Evolutionary conservation across 2,113 vertebrate species (phyloP).

Genomic region (Albula goreensis): DNA sequence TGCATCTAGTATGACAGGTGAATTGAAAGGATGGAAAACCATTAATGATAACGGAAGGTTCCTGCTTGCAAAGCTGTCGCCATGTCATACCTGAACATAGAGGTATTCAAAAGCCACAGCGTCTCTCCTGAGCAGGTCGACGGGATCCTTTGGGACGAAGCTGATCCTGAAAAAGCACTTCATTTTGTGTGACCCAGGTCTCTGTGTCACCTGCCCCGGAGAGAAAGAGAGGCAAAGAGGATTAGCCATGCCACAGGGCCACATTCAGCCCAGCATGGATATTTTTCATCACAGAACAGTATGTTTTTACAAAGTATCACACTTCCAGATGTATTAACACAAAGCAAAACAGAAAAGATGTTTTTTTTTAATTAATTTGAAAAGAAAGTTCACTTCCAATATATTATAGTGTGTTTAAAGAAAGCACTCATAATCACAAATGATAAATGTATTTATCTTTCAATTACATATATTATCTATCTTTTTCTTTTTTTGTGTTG

Average conservation of each 20-base stretch:
- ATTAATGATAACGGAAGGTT: background rate
- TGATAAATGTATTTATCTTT: too few species aligned
- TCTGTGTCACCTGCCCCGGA: constrained; percentile 88
- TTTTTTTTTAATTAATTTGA: background rate
- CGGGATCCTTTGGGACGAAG: constrained; percentile 96
- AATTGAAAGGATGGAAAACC: too few species aligned
- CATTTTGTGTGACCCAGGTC: constrained; percentile 95
- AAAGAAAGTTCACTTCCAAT: background rate
- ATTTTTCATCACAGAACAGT: background rate
- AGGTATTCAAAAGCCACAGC: constrained; percentile 96
- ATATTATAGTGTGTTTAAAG: background rate
- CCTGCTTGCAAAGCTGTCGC: background rate
- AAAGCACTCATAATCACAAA: background rate
- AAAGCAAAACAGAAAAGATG: background rate
- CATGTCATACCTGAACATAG: constrained; percentile 86
- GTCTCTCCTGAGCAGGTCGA: constrained; percentile 92
- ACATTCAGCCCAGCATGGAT: background rate
- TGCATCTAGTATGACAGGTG: too few species aligned
- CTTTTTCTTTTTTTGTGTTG: background rate
- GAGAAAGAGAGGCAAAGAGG: background rate
- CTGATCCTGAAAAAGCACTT: constrained; percentile 96
- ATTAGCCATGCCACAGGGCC: background rate
- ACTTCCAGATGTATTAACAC: background rate
- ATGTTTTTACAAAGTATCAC: background rate
- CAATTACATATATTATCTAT: background rate